phyloP scores from a whole-genome alignment of 2,797 vertebrate species.

The Neosilurus mollespiculum region DNA sequence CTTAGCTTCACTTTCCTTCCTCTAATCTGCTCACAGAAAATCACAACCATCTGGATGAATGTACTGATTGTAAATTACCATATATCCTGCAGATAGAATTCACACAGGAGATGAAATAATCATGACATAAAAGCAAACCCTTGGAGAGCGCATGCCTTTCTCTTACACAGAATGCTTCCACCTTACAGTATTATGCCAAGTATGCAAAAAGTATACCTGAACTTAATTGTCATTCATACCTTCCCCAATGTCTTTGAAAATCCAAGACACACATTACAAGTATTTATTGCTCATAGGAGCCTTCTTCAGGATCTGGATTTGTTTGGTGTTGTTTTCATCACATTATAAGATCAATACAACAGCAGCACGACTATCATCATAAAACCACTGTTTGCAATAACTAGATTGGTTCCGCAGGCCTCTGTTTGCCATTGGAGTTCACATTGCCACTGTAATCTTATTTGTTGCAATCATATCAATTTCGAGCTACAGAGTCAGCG shows the following conservation, averaged over 20 bases:
- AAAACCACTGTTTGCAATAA: slow-evolving; percentile 70
- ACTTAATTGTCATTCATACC: slow-evolving; percentile 29
- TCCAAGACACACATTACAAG: slow-evolving; percentile 57
- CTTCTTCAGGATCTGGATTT: slow-evolving; percentile 56
- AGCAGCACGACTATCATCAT: slow-evolving; percentile 72
- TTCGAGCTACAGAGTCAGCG: slow-evolving; percentile 63
- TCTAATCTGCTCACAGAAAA: slow-evolving; percentile 6
- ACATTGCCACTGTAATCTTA: slow-evolving; percentile 66
- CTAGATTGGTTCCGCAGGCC: slow-evolving; percentile 70
- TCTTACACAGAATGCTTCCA: background rate
- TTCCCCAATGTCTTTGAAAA: slow-evolving; percentile 46
- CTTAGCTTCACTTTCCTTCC: slow-evolving; percentile 17
- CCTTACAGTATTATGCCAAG: background rate
- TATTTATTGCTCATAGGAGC: slow-evolving; percentile 53
- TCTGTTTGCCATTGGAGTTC: slow-evolving; percentile 67
- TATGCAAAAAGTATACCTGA: slow-evolving; percentile 48
- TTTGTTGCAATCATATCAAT: slow-evolving; percentile 71
- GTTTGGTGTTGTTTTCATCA: slow-evolving; percentile 64
- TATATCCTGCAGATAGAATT: background rate
- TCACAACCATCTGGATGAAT: slow-evolving; percentile 25
- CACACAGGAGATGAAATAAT: slow-evolving; percentile 22
- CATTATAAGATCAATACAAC: slow-evolving; percentile 66
- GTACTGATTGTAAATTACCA: slow-evolving; percentile 17
- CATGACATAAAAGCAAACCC: slow-evolving; percentile 17
- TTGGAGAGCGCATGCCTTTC: slow-evolving; percentile 7